Percentiles rank a stretch among this genome's conserved stretches.
Conservation (phyloP, 2,888 invertebrate species). For the Diarsia mendica region DNA sequence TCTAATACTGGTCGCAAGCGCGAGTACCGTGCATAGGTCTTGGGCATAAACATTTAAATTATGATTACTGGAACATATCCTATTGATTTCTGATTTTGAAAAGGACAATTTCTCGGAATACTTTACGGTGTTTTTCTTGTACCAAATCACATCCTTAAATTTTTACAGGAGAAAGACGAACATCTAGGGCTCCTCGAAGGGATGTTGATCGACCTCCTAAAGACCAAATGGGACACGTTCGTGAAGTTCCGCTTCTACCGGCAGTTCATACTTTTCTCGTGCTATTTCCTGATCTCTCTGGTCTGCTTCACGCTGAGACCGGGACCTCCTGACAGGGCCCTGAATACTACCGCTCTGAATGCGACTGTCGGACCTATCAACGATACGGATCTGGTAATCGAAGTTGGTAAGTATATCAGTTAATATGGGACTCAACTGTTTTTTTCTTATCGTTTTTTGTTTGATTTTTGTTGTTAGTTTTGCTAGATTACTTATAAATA, state of each 20-base stretch:
- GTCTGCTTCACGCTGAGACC: constrained; percentile 97
- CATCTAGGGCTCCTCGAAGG: constrained; percentile 99
- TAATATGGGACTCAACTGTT: not conserved
- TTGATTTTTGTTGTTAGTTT: not conserved
- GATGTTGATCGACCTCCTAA: constrained; percentile 96
- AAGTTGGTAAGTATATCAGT: constrained; percentile 75
- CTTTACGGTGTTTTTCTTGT: not conserved
- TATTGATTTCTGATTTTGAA: too few relatives aligned
- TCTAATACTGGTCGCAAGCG: too few relatives aligned
- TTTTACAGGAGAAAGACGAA: constrained; percentile 96
- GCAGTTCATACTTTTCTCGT: constrained; percentile 96
- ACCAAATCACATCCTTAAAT: not conserved
- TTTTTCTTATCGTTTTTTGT: not conserved
- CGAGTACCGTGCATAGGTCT: too few relatives aligned
- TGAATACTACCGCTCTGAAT: constrained; percentile 81
- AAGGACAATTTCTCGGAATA: not conserved
- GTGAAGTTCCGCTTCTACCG: constrained; percentile 98
- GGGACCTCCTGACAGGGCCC: constrained; percentile 92
- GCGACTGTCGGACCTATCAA: constrained; percentile 77
- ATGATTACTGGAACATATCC: not conserved
- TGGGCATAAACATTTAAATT: too few relatives aligned
- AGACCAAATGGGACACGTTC: constrained; percentile 99
- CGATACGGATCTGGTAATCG: constrained; percentile 78
- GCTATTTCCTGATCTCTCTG: constrained; percentile 97
- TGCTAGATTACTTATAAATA: too few relatives aligned